Percentiles rank a stretch among this genome's conserved stretches.
phyloP scores from a whole-genome alignment of 2,797 vertebrate genomes.

The Menidia menidia region DNA sequence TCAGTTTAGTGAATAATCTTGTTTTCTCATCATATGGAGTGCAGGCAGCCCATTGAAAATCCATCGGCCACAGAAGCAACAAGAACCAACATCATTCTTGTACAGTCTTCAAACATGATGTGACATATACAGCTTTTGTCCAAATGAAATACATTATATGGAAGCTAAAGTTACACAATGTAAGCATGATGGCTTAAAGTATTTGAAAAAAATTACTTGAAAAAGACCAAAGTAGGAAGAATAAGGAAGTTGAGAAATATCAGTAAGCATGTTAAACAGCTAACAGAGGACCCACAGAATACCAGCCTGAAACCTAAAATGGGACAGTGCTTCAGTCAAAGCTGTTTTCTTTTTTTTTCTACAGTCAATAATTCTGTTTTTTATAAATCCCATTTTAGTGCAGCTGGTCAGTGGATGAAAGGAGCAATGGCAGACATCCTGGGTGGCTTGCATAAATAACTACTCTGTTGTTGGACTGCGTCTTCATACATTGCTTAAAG shows the following conservation, averaged over 20 bases:
- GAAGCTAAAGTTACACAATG: constrained; percentile 6
- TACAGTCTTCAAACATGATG: constrained; percentile 18
- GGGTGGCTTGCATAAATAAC: not conserved
- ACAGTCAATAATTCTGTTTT: not conserved
- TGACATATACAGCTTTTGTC: constrained; percentile 2
- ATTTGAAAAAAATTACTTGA: not conserved
- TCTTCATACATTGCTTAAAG: not conserved
- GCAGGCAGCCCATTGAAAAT: constrained; percentile 33
- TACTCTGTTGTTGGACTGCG: not conserved
- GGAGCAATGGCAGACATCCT: not conserved
- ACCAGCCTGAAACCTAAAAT: not conserved
- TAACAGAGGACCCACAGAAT: not conserved
- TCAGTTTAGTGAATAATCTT: constrained; percentile 21
- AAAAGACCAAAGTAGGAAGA: not conserved
- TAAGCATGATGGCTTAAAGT: not conserved
- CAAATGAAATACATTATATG: constrained; percentile 2
- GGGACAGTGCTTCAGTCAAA: not conserved
- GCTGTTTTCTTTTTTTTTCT: not conserved
- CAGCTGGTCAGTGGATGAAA: not conserved
- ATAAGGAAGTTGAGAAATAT: not conserved
- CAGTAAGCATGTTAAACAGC: not conserved
- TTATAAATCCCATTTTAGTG: not conserved
- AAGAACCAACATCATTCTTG: not conserved
- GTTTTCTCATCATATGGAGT: constrained; percentile 32
- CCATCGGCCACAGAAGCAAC: constrained; percentile 30